phyloP scores from a whole-genome alignment of 1,140 invertebrate species.

The Dendroctonus valens region DNA sequence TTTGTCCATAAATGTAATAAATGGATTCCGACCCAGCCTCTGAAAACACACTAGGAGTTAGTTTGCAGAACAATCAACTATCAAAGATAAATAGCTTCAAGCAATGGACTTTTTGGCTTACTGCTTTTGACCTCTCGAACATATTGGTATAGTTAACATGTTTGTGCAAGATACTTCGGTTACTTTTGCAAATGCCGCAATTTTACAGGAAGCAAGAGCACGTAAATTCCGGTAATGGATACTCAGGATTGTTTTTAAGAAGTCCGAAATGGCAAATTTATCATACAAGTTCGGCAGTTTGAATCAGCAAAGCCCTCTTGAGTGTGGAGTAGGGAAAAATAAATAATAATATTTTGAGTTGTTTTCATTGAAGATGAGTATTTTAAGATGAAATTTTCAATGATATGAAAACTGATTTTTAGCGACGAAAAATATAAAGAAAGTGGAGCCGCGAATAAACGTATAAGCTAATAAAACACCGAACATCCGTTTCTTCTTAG shows the following conservation, averaged over 20 bases:
- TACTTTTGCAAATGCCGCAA: conserved; percentile 27
- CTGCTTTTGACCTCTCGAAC: conserved; percentile 17
- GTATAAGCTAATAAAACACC: neutral
- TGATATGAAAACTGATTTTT: too few relatives aligned
- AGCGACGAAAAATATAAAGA: too few relatives aligned
- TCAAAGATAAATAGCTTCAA: conserved; percentile 6
- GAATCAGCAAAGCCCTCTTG: too few relatives aligned
- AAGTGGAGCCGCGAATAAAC: too few relatives aligned
- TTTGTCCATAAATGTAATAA: neutral
- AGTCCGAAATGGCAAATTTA: conserved; percentile 21
- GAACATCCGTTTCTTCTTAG: conserved; percentile 4
- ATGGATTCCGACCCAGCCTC: too few relatives aligned
- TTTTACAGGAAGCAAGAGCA: conserved; percentile 24
- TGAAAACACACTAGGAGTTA: too few relatives aligned
- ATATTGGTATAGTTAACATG: conserved; percentile 25
- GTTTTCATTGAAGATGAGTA: too few relatives aligned
- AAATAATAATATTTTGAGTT: too few relatives aligned
- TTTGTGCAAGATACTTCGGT: conserved; percentile 21
- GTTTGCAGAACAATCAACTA: neutral
- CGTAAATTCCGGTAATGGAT: conserved; percentile 29
- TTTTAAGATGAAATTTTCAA: too few relatives aligned
- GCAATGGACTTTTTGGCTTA: neutral
- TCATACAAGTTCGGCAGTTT: conserved; percentile 21
- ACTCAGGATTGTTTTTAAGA: conserved; percentile 26
- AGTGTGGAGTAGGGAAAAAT: too few relatives aligned